Base-by-base conservation (phyloP, 2,888 invertebrate species). In the Liodrosophila aerea region DNA sequence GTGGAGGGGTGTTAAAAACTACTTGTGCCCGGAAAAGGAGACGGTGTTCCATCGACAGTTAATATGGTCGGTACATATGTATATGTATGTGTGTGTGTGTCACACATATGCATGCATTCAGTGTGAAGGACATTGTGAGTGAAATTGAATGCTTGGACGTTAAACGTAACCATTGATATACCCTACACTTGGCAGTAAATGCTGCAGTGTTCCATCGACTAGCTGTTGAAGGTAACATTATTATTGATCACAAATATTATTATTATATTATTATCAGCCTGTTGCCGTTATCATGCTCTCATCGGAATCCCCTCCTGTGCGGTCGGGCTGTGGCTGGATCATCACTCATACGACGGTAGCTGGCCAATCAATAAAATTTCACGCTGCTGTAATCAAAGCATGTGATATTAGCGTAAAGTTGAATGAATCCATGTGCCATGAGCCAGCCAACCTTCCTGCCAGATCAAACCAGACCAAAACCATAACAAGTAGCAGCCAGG, bases 341-440 rank as follows among this genome's bases (percentile, higher is more conserved):
- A 77, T 73, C 77, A 62, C 64, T 76, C 59, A 73, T 75, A 64
- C 67, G 67, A 67, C 59, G 65, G 63, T 86, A 76, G 73, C 76
- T 83, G 83, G 76, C 85, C 86, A 88, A 88, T 88, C 87, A 86
- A 88, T 88, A 88, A 87, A 88, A 87, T 88, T 88, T 88, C 86
- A 88, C 88, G 87, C 76, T 86, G 64, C 80, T 80, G 78, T 88
- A 88, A 88, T 88, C 88, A 88, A 88, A 88, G 83, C 87, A 76
- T 80, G 82, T 76, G 86, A 82, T 88, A 85, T 85, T 87, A 87
- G 87, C 73, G 80, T 74, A 77, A 83, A 85, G 76, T 84, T 85
- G 77, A 80, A 81, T 87, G 76, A 76, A 73, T 83, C 73, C 86
- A 72, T 72, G 81, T 73, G 45, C 64, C n/a, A n/a, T n/a, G n/a